Evolutionary conservation across 2,797 vertebrate genomes (phyloP).

Genomic region (Notolabrus celidotus): DNA sequence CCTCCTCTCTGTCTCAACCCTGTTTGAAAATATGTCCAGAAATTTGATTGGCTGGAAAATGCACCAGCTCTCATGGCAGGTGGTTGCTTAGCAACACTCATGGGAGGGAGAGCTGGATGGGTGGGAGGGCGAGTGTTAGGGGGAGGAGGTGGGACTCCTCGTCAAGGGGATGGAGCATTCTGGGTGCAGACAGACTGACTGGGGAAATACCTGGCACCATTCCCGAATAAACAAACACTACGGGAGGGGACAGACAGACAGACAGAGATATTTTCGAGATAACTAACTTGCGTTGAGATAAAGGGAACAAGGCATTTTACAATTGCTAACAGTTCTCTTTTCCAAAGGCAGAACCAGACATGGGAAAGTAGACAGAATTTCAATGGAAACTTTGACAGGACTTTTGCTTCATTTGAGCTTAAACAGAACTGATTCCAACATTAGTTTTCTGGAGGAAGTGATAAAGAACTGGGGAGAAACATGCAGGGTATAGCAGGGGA

Average conservation of each 20-base stretch:
- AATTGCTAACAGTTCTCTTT: constrained; percentile 4
- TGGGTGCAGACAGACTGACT: constrained; percentile 73
- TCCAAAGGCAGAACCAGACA: constrained; percentile 40
- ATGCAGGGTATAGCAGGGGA: constrained; percentile 42
- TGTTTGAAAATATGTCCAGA: constrained; percentile 68
- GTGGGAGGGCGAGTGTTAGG: constrained; percentile 26
- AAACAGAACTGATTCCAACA: neutral
- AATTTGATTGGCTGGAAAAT: constrained; percentile 75
- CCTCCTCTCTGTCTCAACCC: constrained; percentile 37
- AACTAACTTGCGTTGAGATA: constrained; percentile 51
- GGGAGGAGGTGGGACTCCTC: constrained; percentile 18
- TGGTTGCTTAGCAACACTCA: constrained; percentile 82
- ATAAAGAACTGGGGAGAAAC: constrained; percentile 9
- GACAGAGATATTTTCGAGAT: constrained; percentile 61
- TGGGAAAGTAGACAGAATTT: constrained; percentile 22
- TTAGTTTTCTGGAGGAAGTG: neutral
- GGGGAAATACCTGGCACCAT: constrained; percentile 85
- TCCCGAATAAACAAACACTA: constrained; percentile 82
- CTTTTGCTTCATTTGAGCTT: neutral
- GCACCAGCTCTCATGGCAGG: constrained; percentile 65
- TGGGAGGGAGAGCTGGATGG: constrained; percentile 58
- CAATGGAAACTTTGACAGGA: constrained; percentile 1
- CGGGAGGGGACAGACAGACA: neutral
- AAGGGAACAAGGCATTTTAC: constrained; percentile 45
- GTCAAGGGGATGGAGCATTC: constrained; percentile 66